A percentile compares a stretch with the other conserved stretches of the same genome.
Evolutionary conservation across 2,888 invertebrate genomes (phyloP).

Genomic region (Holacanthella duospinosa): DNA sequence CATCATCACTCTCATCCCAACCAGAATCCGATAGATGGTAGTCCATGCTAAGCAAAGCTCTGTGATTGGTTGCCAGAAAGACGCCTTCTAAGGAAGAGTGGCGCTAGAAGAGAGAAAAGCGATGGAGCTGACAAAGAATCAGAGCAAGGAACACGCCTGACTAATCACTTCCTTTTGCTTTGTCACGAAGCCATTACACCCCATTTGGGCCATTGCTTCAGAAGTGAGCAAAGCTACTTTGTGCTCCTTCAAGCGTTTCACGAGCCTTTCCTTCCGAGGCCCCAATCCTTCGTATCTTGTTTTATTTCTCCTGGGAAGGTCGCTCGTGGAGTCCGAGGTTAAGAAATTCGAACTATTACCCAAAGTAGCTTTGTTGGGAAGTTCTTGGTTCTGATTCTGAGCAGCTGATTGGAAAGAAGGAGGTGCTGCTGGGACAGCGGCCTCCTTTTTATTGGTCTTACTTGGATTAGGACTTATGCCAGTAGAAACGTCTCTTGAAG

Average conservation of each 20-base stretch:
- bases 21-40: not conserved
- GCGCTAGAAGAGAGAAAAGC: too few relatives aligned
- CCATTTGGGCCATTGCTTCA: constrained; percentile 35
- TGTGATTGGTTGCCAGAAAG: not conserved
- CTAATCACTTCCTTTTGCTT: constrained; percentile 34
- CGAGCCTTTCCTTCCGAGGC: constrained; percentile 10
- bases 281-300: not conserved
- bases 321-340: not conserved
- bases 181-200: constrained; percentile 32
- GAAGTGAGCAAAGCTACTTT: constrained; percentile 33
- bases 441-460: not conserved
- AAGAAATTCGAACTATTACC: constrained; percentile 1
- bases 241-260: constrained; percentile 28
- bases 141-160: constrained; percentile 28
- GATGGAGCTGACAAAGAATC: constrained; percentile 8
- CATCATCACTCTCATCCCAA: not conserved
- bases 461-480: too few relatives aligned
- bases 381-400: constrained; percentile 14
- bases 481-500: not conserved
- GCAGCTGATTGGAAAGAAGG: constrained; percentile 6
- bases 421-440: not conserved
- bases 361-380: constrained; percentile 14
- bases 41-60: not conserved
- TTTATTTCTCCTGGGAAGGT: not conserved
- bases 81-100: not conserved